Evolutionary conservation across 2,888 invertebrate genomes (phyloP), one percentile per base, ranked within the genome.

Genomic region (Imbricaverruca yamaguchii): DNA sequence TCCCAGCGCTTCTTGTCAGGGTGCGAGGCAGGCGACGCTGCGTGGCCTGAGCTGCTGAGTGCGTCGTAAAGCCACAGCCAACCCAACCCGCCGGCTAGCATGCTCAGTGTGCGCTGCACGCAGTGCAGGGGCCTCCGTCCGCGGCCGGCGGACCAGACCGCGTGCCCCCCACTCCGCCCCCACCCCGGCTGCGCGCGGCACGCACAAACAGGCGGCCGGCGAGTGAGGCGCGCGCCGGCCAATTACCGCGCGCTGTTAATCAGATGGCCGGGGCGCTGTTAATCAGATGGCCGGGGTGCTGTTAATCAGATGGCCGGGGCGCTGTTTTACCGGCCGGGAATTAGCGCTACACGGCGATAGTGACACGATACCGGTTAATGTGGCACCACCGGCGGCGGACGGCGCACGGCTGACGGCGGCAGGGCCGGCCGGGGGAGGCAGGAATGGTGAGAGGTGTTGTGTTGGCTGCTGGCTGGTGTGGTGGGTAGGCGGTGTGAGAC

Each of bases 231-330:
- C 4, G 25, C 25, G 13, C 39, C 10, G 69, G 13, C 69, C 55
- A 74, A 74, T 74, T 74, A 74, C 74, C 55, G 11, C 39, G 39
- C 39, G 39, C 39, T 39, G 39, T 39, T 39, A 39, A 39, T 39
- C 39, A 39, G 39, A 39, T 39, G 39, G 4, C 39, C 1, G 39
- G 2, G n/a, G n/a, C n/a, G n/a, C n/a, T n/a, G n/a, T n/a, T n/a
- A n/a, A n/a, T n/a, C n/a, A n/a, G n/a, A n/a, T n/a, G n/a, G n/a
- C n/a, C n/a, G n/a, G 39, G 39, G 53, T 15, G 74, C 55, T 13
- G 74, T 74, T 74, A 53, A 74, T 74, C 74, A 74, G 74, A 74
- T 74, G 74, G 74, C 4, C 39, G 53, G 55, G 21, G 53, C 53
- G 74, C 53, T 74, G 74, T 74, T 74, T 55, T 74, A 74, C 74